These are phyloP conservation scores for Leptobrachium ailaonicum DNA, from an alignment of 2,113 vertebrate species.

Conservation along the genomic window DNA sequence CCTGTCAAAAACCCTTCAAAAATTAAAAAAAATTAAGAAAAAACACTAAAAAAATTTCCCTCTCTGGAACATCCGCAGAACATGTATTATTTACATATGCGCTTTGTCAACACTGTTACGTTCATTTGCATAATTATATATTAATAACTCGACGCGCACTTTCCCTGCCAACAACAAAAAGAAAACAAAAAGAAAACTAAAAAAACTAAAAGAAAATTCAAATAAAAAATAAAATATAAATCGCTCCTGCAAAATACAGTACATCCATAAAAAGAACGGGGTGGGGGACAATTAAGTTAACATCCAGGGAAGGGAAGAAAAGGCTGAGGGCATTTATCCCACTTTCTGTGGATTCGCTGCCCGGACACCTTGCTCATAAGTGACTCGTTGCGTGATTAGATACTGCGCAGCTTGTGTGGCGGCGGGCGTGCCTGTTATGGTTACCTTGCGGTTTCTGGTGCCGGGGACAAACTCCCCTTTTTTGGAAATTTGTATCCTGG, in stretches of 20 bases:
- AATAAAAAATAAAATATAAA: constrained; percentile 60
- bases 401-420: constrained; percentile 86
- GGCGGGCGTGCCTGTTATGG: constrained; percentile 86
- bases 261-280: constrained; percentile 86
- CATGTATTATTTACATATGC: constrained; percentile 92
- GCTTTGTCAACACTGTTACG: constrained; percentile 90
- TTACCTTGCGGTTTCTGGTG: constrained; percentile 88
- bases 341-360: constrained; percentile 87
- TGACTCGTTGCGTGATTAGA: constrained; percentile 88
- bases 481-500: constrained; percentile 90
- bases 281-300: constrained; percentile 68
- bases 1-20: constrained; percentile 78
- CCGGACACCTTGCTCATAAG: constrained; percentile 86
- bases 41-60: constrained; percentile 73
- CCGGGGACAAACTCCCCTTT: constrained; percentile 87
- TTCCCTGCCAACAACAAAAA: constrained; percentile 51
- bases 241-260: constrained; percentile 91
- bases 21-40: constrained; percentile 85
- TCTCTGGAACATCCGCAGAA: constrained; percentile 91
- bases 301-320: constrained; percentile 67
- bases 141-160: constrained; percentile 72
- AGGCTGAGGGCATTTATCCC: constrained; percentile 76
- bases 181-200: constrained; percentile 27
- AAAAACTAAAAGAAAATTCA: constrained; percentile 33
- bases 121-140: constrained; percentile 93